Base-by-base conservation (phyloP, 2,888 invertebrate genomes). In the Ophonus ardosiacus region DNA sequence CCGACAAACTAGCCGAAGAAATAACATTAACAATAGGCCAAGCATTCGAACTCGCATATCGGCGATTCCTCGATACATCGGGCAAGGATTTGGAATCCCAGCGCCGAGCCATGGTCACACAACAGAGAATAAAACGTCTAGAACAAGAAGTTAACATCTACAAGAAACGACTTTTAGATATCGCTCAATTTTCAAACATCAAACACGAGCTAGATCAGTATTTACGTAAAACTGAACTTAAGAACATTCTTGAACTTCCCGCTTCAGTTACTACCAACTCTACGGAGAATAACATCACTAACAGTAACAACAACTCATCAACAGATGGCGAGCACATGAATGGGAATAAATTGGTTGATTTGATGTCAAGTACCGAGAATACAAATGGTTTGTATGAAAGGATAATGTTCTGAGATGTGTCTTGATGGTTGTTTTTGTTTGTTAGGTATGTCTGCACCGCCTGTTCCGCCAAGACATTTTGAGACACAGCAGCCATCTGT, bases 1-100 rank as follows among this genome's bases (percentile, higher is more conserved):
- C 98, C 86, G 99, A 99, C 88, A 99, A 99, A 92, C 92, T 99
- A 90, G 98, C 99, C 0, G 98, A 99, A 89, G 98, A 99, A 90
- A 99, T 99, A 86, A 99, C 99, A 61, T 92, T 99, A 86, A 99
- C 99, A 10, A 98, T 99, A 88, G 99, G 99, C 8, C 99, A 99
- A 92, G 99, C 99, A 0, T 99, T 99, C 91, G 99, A 99, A 92
- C 93, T 99, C 90, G 99, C 99, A 40, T 99, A 99, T 93, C 96
- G 96, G 93, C 94, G 97, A 89, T 99, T 98, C 92, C 93, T 99
- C 89, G 98, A 98, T 90, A 97, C 97, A 86, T 97, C 97, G 83
- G 97, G 97, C 85, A 96, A 96, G 90, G 97, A 97, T 90, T 92
- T 97, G 85, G 98, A 98, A 90, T 93, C 96, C 86, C 96, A 96